Evolutionary conservation across 2,797 vertebrate species (phyloP).

Genomic region (Sebastes minor): DNA sequence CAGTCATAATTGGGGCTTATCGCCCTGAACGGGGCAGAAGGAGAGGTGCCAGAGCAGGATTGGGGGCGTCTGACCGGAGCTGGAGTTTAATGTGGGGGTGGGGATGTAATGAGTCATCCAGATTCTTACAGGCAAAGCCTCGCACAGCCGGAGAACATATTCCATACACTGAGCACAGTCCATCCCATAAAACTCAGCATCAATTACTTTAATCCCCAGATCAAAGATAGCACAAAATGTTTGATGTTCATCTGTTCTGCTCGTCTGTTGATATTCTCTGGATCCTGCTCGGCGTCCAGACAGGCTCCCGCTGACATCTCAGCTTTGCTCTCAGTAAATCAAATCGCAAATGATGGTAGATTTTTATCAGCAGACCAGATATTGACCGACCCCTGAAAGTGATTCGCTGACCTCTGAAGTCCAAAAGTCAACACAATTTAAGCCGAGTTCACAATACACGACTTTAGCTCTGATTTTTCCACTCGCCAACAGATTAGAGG

Average conservation of each 20-base stretch:
- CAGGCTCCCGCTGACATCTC: conserved; percentile 9
- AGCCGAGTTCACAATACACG: too few species aligned
- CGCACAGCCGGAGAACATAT: conserved; percentile 66
- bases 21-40: conserved; percentile 62
- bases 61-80: conserved; percentile 66
- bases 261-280: conserved; percentile 45
- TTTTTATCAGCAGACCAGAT: conserved; percentile 22
- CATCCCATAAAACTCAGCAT: conserved; percentile 68
- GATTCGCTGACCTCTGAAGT: too few species aligned
- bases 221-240: conserved; percentile 63
- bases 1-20: conserved; percentile 83
- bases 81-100: conserved; percentile 40
- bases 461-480: too few species aligned
- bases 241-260: conserved; percentile 61
- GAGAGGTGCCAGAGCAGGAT: conserved; percentile 81
- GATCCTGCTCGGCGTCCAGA: conserved; percentile 25
- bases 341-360: conserved; percentile 10
- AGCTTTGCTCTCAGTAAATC: conserved; percentile 3
- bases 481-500: neutral
- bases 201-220: conserved; percentile 70
- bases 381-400: neutral
- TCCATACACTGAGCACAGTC: conserved; percentile 55
- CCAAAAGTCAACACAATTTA: too few species aligned
- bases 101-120: conserved; percentile 76
- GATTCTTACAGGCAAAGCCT: conserved; percentile 71